Base-by-base conservation (phyloP, 1,140 invertebrate genomes). In the Stegodyphus mimosarum region DNA sequence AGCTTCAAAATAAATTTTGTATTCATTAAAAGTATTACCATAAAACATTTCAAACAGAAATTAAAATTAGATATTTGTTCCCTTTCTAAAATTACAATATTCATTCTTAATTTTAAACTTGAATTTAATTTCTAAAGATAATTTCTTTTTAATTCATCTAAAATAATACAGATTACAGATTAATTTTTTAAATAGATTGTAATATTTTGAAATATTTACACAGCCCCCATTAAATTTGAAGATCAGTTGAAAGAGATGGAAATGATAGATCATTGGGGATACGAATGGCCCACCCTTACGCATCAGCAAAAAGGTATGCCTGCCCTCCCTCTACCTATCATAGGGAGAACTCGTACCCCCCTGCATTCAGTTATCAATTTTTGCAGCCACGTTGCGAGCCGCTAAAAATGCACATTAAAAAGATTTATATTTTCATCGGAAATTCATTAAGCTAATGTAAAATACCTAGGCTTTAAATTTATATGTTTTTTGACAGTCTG, bases 341-440 rank as follows among this genome's bases (percentile, higher is more conserved):
- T 18, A 63, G n/a, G n/a, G 50, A 72, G 67, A 70, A 63, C 48
- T 48, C 52, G 2, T 18, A 5, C 5, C n/a, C 0, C 52, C 17
- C 77, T 11, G 67, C 53, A 11, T 50, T 50, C 78, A 72, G 78
- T 80, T 80, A 80, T 80, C 78, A 80, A 71, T 71, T 71, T 80
- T 80, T 71, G 69, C 78, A 80, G 78, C 78, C 78, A 72, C 51
- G 52, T 70, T 80, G 66, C 77, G 51, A 71, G 60, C 66, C 33
- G 17, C 17, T 78, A 69, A 72, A 83, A 73, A 83, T 74, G 53
- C 55, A 60, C 80, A 73, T 83, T 83, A 83, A 83, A 83, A 74
- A 83, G 80, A 83, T 83, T 83, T 83, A 83, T 83, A 66, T 74
- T 74, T 73, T 67, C 80, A 83, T 83, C 71, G 80, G 80, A 83